Base-by-base conservation (phyloP, 2,113 vertebrate species). In the Cyrtonyx montezumae region DNA sequence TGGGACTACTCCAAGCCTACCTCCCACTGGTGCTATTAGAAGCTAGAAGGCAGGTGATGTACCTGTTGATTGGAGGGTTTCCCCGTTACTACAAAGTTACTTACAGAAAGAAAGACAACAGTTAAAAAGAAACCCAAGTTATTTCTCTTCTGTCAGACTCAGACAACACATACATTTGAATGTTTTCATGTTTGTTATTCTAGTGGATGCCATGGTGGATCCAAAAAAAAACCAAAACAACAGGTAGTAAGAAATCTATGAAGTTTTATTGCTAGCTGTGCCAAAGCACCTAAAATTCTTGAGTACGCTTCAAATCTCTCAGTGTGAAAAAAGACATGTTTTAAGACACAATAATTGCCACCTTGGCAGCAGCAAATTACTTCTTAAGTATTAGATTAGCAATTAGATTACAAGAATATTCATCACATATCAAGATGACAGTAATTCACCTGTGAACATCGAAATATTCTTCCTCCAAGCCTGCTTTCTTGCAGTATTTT, bases 1-100 rank as follows among this genome's bases (percentile, higher is more conserved):
- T 1, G 8, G 91, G 84, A 93, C 94, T 88, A 73, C 86, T 73
- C 91, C 91, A 92, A 95, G 95, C 86, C 94, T 93, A 93, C 74
- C 95, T 93, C 90, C 90, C 83, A 94, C 69, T 79, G 88, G 83
- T 55, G 80, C 88, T 96, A 92, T 71, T 91, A 95, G 92, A 94
- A 92, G 84, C 88, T 94, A 94, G 88, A 95, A 95, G 94, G 91
- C 91, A 96, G 84, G 88, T 95, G 92, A 91, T 53, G 88, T 49
- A 94, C 94, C 91, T 96, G 94, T 95, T 96, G 96, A 95, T 81
- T 95, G 92, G 86, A 93, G 95, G 78, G 91, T 91, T 93, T 96
- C 74, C 92, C 94, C 28, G 5, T 87, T 93, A 96, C 91, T 96
- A 94, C 87, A 85, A 87, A 73, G 32, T 95, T 95, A 96, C 91